Conservation (phyloP, 2,888 invertebrate species). For the Calameuta idolon region DNA sequence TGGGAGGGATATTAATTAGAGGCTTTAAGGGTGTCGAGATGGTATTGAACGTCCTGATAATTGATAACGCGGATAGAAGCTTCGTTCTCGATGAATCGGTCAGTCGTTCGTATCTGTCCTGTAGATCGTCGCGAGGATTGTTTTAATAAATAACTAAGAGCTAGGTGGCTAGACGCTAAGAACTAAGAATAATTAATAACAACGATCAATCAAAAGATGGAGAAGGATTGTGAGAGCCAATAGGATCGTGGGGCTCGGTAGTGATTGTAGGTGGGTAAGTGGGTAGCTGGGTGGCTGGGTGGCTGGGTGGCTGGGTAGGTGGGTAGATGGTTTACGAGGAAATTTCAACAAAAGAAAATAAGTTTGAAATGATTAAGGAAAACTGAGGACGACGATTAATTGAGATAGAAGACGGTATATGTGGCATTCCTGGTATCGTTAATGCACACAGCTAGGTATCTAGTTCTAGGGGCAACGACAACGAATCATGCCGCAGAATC, state of each 20-base stretch:
- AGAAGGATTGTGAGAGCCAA: neutral
- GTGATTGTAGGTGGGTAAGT: neutral
- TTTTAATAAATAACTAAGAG: neutral
- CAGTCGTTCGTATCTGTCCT: neutral
- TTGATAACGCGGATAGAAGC: neutral
- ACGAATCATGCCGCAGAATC: constrained; percentile 66
- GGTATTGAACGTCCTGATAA: neutral
- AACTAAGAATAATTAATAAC: neutral
- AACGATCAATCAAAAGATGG: neutral
- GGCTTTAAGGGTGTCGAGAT: neutral
- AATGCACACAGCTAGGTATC: constrained; percentile 64
- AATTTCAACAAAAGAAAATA: constrained; percentile 21
- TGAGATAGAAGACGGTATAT: constrained; percentile 40
- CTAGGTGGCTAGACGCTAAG: neutral
- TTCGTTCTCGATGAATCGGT: neutral
- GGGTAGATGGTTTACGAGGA: neutral
- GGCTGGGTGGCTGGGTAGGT: too few relatives aligned
- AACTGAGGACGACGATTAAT: constrained; percentile 31
- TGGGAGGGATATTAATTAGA: neutral
- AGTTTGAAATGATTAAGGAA: constrained; percentile 26
- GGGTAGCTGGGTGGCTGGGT: too few relatives aligned
- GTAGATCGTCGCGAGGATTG: neutral
- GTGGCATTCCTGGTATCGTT: constrained; percentile 65
- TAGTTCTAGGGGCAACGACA: constrained; percentile 65
- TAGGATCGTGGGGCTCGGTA: neutral